phyloP scores from a whole-genome alignment of 2,113 vertebrate genomes.

The Tetrao urogallus region DNA sequence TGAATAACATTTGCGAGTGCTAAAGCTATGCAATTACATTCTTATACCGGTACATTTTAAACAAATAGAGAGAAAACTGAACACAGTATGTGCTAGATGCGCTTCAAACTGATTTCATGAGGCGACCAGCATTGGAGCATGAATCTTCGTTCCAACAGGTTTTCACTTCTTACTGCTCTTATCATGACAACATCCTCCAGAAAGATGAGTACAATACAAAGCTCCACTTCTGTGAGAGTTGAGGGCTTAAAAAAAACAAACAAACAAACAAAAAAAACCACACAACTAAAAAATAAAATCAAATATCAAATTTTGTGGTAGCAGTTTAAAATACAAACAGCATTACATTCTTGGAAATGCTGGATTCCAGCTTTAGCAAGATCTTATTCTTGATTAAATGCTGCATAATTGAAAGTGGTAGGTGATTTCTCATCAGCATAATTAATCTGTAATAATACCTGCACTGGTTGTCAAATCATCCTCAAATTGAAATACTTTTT shows the following conservation, averaged over 20 bases:
- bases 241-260: background rate
- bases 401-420: background rate
- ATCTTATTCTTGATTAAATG: slow-evolving; percentile 7
- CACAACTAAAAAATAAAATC: background rate
- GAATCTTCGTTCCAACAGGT: background rate
- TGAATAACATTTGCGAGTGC: background rate
- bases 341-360: background rate
- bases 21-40: background rate
- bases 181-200: background rate
- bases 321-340: background rate
- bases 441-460: slow-evolving; percentile 29
- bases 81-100: background rate
- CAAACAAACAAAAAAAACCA: background rate
- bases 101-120: background rate
- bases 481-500: slow-evolving; percentile 1
- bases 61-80: background rate
- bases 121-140: background rate
- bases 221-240: background rate
- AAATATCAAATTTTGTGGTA: background rate
- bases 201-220: background rate
- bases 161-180: background rate
- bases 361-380: background rate
- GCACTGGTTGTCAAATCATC: background rate
- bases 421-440: slow-evolving; percentile 23
- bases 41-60: background rate